phyloP scores from a whole-genome alignment of 2,888 invertebrate species.

The Rhabditoides inermis region DNA sequence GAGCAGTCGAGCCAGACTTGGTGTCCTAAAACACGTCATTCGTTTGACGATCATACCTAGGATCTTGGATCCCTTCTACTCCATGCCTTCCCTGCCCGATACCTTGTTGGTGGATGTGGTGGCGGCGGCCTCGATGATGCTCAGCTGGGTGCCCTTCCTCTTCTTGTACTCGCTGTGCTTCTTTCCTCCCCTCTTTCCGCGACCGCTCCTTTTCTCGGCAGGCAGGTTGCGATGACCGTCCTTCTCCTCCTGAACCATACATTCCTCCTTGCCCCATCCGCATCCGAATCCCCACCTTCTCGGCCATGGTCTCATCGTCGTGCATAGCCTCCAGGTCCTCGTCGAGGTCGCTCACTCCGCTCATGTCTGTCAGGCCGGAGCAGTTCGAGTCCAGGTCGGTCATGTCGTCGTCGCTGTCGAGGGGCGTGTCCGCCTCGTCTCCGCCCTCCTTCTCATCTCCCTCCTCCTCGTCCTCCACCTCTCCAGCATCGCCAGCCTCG shows the following conservation, averaged over 20 bases:
- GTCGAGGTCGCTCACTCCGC: conserved; percentile 44
- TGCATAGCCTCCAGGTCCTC: conserved; percentile 25
- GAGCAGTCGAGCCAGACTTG: neutral
- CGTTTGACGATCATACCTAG: too few relatives aligned
- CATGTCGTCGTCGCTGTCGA: conserved; percentile 28
- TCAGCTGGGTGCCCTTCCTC: conserved; percentile 1
- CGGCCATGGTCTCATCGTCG: conserved; percentile 10
- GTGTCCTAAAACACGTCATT: too few relatives aligned
- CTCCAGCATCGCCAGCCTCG: conserved; percentile 12
- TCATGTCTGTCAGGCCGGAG: conserved; percentile 44
- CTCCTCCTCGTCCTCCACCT: conserved; percentile 8
- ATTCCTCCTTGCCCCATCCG: neutral
- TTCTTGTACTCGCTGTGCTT: conserved; percentile 24
- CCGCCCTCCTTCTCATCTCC: conserved; percentile 14
- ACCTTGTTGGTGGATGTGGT: too few relatives aligned
- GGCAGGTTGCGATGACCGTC: neutral
- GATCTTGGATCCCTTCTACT: neutral
- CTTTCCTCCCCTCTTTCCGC: conserved; percentile 33
- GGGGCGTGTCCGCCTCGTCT: neutral
- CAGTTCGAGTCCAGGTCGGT: conserved; percentile 43
- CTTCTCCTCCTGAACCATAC: neutral
- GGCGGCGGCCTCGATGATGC: conserved; percentile 13
- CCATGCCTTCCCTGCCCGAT: conserved; percentile 3
- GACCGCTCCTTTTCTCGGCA: conserved; percentile 3
- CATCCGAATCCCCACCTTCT: neutral